These are phyloP conservation scores for Pediacus dermestoides DNA, from an alignment of 2,888 invertebrate genomes.

Conservation along the genomic window DNA sequence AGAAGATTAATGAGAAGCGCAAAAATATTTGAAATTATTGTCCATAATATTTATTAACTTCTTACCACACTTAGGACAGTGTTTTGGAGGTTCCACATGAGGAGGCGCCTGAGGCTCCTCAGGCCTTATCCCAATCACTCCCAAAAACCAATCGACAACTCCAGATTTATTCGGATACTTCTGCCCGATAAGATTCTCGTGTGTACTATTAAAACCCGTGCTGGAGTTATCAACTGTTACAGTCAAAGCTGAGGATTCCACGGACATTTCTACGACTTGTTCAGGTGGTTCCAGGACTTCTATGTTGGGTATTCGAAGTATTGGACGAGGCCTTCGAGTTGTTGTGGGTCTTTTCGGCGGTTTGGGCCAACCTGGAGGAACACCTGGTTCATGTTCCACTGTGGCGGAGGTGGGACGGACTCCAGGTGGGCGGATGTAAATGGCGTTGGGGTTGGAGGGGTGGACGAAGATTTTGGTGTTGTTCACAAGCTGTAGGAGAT, in stretches of 20 bases:
- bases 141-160: constrained; percentile 44
- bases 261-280: constrained; percentile 19
- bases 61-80: constrained; percentile 40
- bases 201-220: background rate
- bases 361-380: constrained; percentile 29
- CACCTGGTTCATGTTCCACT: constrained; percentile 32
- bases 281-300: background rate
- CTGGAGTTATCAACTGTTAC: no score
- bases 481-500: no score
- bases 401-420: constrained; percentile 31
- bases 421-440: no score
- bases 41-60: no score
- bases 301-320: constrained; percentile 9
- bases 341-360: no score
- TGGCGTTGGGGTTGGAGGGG: no score
- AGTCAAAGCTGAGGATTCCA: constrained; percentile 20
- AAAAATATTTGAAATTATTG: no score
- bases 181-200: background rate
- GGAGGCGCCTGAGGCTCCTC: constrained; percentile 18
- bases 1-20: no score
- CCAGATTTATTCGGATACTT: constrained; percentile 12
- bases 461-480: no score
- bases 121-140: constrained; percentile 36
- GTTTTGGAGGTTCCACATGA: constrained; percentile 17
- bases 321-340: background rate